phyloP scores from a whole-genome alignment of 2,888 invertebrate species.

The Saturnia japonica region DNA sequence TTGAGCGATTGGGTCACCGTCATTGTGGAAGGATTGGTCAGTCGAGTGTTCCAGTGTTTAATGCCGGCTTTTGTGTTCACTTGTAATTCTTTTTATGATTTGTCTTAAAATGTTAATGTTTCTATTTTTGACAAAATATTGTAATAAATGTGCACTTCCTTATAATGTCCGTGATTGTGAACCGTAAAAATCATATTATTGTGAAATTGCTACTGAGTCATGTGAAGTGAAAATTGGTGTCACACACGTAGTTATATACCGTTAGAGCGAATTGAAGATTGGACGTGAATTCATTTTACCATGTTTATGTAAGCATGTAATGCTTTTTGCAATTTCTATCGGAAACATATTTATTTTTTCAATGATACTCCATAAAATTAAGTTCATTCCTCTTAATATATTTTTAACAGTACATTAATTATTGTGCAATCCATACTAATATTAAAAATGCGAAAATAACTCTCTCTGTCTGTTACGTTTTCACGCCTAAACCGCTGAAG shows the following conservation, averaged over 20 bases:
- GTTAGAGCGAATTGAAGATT: constrained; percentile 13
- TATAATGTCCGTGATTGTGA: constrained; percentile 37
- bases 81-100: no score
- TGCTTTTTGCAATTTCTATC: neutral
- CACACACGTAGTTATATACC: constrained; percentile 33
- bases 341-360: neutral
- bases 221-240: constrained; percentile 40
- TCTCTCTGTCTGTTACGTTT: no score
- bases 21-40: no score
- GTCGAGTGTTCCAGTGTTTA: no score
- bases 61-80: no score
- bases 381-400: no score
- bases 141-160: neutral
- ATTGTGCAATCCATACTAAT: no score
- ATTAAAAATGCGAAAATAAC: no score
- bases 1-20: no score
- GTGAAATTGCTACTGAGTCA: constrained; percentile 33
- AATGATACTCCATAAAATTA: neutral
- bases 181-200: constrained; percentile 45
- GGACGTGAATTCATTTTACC: neutral
- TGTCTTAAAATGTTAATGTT: no score
- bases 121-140: neutral
- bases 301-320: constrained; percentile 4
- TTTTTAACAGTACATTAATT: no score
- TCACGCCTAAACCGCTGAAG: no score